Percentiles rank a stretch among this genome's conserved stretches.
Evolutionary conservation across 2,113 vertebrate species (phyloP).

Genomic region (Anthoscopus minutus): DNA sequence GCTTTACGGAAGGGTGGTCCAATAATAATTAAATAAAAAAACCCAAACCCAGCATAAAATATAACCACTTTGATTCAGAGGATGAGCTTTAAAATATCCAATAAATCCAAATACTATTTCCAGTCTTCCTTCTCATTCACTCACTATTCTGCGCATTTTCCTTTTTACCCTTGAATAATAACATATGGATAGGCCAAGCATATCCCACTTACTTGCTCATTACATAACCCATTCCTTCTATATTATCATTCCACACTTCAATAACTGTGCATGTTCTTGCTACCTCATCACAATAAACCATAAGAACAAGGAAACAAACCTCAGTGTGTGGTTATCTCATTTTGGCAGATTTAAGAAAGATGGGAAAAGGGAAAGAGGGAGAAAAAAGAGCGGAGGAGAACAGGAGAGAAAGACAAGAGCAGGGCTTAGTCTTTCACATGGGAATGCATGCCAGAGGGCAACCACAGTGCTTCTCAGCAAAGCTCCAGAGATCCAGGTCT

Average conservation of each 20-base stretch:
- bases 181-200: neutral
- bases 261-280: neutral
- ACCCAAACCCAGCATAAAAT: neutral
- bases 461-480: neutral
- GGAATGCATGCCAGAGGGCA: neutral
- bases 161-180: neutral
- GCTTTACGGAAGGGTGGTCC: neutral
- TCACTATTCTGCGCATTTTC: neutral
- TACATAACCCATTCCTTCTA: neutral
- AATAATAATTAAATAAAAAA: neutral
- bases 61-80: neutral
- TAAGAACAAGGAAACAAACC: neutral
- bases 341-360: neutral
- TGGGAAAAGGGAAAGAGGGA: neutral
- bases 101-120: neutral
- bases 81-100: neutral
- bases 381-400: fast-evolving
- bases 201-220: neutral
- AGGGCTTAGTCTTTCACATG: neutral
- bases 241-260: neutral
- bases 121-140: neutral
- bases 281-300: neutral
- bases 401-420: neutral
- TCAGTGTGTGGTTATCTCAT: neutral
- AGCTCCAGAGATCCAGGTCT: neutral